phyloP scores from a whole-genome alignment of 2,113 vertebrate genomes.

The Entelurus aequoreus region DNA sequence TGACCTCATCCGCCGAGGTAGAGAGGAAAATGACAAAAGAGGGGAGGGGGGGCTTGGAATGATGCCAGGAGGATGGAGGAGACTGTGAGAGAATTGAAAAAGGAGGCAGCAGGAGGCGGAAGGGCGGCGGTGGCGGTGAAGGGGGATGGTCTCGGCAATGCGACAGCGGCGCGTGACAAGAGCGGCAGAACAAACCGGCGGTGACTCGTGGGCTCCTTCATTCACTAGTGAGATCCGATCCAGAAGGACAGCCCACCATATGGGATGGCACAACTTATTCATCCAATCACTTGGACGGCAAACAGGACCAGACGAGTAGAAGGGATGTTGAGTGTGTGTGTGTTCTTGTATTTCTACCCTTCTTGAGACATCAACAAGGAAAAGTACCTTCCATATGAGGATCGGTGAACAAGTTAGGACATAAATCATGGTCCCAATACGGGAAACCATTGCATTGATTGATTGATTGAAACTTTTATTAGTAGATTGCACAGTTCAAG shows the following conservation, averaged over 20 bases:
- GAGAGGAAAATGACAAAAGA: not conserved
- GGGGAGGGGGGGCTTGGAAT: constrained; percentile 3
- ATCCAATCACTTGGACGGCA: constrained; percentile 64
- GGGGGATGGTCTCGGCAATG: constrained; percentile 39
- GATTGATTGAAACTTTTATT: too few species aligned
- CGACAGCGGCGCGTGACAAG: constrained; percentile 56
- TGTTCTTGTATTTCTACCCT: too few species aligned
- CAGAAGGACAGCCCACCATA: constrained; percentile 72
- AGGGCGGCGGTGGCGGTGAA: constrained; percentile 38
- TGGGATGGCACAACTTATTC: constrained; percentile 75
- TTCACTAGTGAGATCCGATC: constrained; percentile 69
- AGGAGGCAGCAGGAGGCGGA: constrained; percentile 29
- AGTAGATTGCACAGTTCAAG: too few species aligned
- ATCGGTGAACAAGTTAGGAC: too few species aligned
- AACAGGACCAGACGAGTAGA: constrained; percentile 51
- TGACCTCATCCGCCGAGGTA: constrained; percentile 27
- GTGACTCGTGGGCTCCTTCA: constrained; percentile 63
- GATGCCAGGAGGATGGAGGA: constrained; percentile 21
- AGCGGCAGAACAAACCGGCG: constrained; percentile 68
- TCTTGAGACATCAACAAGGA: too few species aligned
- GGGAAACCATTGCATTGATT: too few species aligned
- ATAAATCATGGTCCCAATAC: too few species aligned
- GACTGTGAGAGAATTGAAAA: constrained; percentile 48
- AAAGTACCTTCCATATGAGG: too few species aligned
- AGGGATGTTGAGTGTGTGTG: constrained; percentile 1